phyloP scores from a whole-genome alignment of 2,797 vertebrate species.

The Sciurus vulgaris region DNA sequence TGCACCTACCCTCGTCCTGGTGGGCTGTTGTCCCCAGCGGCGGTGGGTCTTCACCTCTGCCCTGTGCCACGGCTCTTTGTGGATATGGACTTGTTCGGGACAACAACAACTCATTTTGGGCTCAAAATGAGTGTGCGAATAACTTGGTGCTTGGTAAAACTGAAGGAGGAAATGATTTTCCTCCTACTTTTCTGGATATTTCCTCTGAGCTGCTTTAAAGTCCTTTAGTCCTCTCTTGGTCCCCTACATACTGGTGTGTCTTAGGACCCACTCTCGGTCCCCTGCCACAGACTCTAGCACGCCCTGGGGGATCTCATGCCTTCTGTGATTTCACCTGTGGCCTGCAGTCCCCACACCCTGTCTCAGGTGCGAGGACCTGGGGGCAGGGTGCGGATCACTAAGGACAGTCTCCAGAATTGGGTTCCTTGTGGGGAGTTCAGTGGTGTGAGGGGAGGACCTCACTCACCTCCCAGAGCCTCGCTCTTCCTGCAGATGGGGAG shows the following conservation, averaged over 20 bases:
- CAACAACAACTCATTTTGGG: too few species aligned
- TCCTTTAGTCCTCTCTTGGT: neutral
- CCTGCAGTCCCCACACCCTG: neutral
- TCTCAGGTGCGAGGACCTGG: neutral
- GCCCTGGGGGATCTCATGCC: too few species aligned
- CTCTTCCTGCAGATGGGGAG: neutral
- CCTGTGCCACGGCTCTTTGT: neutral
- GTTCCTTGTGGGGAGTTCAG: neutral
- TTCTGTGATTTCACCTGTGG: neutral
- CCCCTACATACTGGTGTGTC: too few species aligned
- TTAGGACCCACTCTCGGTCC: neutral
- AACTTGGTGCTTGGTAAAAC: neutral
- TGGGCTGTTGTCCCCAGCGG: rapidly evolving
- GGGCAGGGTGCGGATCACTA: too few species aligned
- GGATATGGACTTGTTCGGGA: neutral
- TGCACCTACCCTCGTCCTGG: neutral
- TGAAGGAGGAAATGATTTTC: neutral
- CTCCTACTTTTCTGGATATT: neutral
- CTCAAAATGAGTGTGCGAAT: neutral
- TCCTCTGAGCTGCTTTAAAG: neutral
- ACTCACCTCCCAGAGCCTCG: neutral
- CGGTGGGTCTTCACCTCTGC: neutral
- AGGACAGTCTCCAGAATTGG: neutral
- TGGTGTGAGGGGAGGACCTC: neutral
- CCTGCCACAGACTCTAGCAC: neutral